Evolutionary conservation across 2,888 invertebrate species (phyloP).

Genomic region (Phyllotreta striolata): DNA sequence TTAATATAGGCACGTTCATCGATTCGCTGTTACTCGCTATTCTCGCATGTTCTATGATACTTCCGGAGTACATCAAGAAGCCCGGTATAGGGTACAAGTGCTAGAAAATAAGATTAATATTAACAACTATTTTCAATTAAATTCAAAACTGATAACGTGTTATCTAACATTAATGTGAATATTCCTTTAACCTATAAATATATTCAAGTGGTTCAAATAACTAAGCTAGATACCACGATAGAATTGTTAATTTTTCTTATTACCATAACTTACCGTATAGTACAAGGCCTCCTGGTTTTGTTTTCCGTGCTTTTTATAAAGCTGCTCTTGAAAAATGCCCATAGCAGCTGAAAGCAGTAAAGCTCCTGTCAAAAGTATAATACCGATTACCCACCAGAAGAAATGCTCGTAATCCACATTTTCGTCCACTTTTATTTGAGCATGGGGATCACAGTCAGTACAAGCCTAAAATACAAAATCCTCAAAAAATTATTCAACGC

Average conservation of each 20-base stretch:
- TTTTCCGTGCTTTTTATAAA: slow-evolving; percentile 87
- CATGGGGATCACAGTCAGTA: slow-evolving; percentile 57
- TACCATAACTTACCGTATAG: slow-evolving; percentile 70
- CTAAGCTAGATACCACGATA: background rate
- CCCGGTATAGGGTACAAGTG: slow-evolving; percentile 91
- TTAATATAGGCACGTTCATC: slow-evolving; percentile 67
- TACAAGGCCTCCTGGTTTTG: slow-evolving; percentile 89
- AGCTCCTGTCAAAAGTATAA: slow-evolving; percentile 83
- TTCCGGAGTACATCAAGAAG: slow-evolving; percentile 80
- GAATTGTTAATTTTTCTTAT: background rate
- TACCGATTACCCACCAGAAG: slow-evolving; percentile 75
- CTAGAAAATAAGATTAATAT: slow-evolving; percentile 59
- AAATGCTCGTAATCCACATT: slow-evolving; percentile 61
- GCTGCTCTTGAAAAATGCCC: slow-evolving; percentile 90
- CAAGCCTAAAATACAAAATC: slow-evolving; percentile 46
- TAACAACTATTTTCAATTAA: background rate
- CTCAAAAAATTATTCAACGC: slow-evolving; percentile 4
- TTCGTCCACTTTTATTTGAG: slow-evolving; percentile 54
- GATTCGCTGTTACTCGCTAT: slow-evolving; percentile 74
- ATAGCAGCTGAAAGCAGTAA: slow-evolving; percentile 92
- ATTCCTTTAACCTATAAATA: too few species aligned
- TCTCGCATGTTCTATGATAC: slow-evolving; percentile 79
- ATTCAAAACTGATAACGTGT: background rate
- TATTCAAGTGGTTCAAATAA: too few species aligned
- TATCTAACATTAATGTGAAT: too few species aligned